Evolutionary conservation across 1,140 invertebrate species (phyloP).

Genomic region (Drosophila parvula): DNA sequence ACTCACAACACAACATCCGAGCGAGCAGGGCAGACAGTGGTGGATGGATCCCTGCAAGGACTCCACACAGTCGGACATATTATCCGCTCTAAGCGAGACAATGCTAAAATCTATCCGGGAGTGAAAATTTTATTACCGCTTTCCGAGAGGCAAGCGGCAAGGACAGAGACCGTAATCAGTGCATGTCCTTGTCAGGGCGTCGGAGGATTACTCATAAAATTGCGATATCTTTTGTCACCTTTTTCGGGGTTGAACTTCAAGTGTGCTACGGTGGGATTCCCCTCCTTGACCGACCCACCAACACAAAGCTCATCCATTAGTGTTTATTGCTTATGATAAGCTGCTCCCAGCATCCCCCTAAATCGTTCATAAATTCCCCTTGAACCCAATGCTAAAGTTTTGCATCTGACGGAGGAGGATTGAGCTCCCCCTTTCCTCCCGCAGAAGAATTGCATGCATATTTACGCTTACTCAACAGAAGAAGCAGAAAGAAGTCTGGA

Average conservation of each 20-base stretch:
- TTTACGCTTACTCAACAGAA: slow-evolving; percentile 39
- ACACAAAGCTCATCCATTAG: slow-evolving; percentile 69
- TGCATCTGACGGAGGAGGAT: slow-evolving; percentile 12
- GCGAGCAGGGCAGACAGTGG: slow-evolving; percentile 14
- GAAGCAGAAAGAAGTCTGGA: slow-evolving; percentile 27
- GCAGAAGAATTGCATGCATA: background rate
- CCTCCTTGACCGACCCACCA: slow-evolving; percentile 11
- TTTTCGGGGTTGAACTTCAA: slow-evolving; percentile 57
- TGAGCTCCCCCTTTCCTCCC: background rate
- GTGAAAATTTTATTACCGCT: slow-evolving; percentile 78
- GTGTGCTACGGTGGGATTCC: slow-evolving; percentile 14
- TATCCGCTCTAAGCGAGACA: slow-evolving; percentile 71
- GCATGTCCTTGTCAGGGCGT: slow-evolving; percentile 75
- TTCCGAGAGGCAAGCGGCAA: slow-evolving; percentile 20
- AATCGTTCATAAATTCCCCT: slow-evolving; percentile 35
- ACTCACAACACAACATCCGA: slow-evolving; percentile 78
- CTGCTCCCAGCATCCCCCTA: slow-evolving; percentile 16
- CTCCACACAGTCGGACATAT: slow-evolving; percentile 39
- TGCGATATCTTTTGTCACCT: slow-evolving; percentile 83
- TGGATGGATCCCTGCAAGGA: background rate
- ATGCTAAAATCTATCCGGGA: slow-evolving; percentile 78
- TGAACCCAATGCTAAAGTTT: slow-evolving; percentile 7
- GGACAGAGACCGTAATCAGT: slow-evolving; percentile 61
- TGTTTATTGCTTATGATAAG: slow-evolving; percentile 77
- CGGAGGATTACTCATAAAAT: slow-evolving; percentile 81